Percentiles rank a stretch among this genome's conserved stretches.
Evolutionary conservation across 2,113 vertebrate species (phyloP).

Genomic region (Hippotragus niger): DNA sequence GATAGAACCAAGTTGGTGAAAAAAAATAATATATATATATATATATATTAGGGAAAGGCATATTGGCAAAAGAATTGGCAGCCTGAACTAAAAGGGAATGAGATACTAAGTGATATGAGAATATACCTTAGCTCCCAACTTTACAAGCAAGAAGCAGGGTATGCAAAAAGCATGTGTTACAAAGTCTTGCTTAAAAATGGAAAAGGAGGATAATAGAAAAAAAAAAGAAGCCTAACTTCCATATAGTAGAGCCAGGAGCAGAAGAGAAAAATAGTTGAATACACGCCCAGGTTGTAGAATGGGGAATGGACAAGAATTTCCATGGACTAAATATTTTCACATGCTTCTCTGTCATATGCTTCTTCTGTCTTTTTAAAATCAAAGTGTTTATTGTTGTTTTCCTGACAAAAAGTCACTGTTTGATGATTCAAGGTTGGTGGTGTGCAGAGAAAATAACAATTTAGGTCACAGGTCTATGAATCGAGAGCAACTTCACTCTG

Average conservation of each 20-base stretch:
- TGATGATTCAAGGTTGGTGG: background rate
- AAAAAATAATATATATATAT: background rate
- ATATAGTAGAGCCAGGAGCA: background rate
- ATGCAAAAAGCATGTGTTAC: background rate
- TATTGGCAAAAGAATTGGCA: background rate
- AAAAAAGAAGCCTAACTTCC: background rate
- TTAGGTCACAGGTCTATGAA: background rate
- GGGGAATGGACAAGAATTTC: background rate
- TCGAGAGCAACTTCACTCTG: background rate
- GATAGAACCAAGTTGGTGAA: background rate
- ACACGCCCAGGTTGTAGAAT: background rate
- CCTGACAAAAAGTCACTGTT: background rate
- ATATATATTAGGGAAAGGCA: background rate
- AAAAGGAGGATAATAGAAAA: background rate
- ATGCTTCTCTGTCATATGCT: background rate
- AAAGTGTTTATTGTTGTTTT: background rate
- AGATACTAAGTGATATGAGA: background rate
- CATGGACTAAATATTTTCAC: background rate
- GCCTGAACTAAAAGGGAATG: background rate
- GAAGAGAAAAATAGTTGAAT: background rate
- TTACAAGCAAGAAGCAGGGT: background rate
- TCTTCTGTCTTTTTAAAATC: background rate
- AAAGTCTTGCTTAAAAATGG: background rate
- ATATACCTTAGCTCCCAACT: too few relatives aligned
- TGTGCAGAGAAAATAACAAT: background rate